Evolutionary conservation across 2,797 vertebrate species (phyloP), one percentile per base, ranked within the genome.

Genomic region (Pipistrellus pygmaeus): DNA sequence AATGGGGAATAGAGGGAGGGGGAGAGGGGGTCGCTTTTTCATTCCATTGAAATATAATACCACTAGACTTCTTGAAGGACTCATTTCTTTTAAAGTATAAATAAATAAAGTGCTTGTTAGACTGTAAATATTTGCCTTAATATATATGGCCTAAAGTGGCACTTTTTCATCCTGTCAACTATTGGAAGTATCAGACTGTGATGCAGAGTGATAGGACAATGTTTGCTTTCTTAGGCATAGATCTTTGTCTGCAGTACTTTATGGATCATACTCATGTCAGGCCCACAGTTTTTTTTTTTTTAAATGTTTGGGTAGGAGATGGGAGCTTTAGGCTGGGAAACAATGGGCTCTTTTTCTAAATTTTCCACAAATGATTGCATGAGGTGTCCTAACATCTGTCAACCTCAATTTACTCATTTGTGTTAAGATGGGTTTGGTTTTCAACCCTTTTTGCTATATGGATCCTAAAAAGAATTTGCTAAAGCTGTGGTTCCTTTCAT

Each of bases 21-120:
- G 46, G 27, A 76, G 88, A 85, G 27, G 8, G 94, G 71, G 85
- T 94, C 77, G 41, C 69, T 96, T 97, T 95, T 91, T 76, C 51
- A 78, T 92, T 84, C 71, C 53, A 62, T 80, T 30, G 90, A 88
- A 94, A 81, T 95, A 85, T 88, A 97, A 94, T 87, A 77, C 12
- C 48, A 90, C 9, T 14, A 32, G 75, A 92, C 15, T 81, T 95
- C 96, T 94, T 94, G 93, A 96, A 96, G 46, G 21, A 87, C 88
- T 81, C 5, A 89, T 96, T 95, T 95, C 55, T 95, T 96, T 97
- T 87, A 78, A 83, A 95, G 12, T 71, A 82, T 78, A 95, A 89
- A 91, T 75, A 13, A 91, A 93, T 83, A 96, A n/a, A n/a, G 2
- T 27, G 73, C 55, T 75, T 75, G 7, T 88, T 92, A 60, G 85